phyloP scores from a whole-genome alignment of 1,140 invertebrate species.

The Heliconius himera region DNA sequence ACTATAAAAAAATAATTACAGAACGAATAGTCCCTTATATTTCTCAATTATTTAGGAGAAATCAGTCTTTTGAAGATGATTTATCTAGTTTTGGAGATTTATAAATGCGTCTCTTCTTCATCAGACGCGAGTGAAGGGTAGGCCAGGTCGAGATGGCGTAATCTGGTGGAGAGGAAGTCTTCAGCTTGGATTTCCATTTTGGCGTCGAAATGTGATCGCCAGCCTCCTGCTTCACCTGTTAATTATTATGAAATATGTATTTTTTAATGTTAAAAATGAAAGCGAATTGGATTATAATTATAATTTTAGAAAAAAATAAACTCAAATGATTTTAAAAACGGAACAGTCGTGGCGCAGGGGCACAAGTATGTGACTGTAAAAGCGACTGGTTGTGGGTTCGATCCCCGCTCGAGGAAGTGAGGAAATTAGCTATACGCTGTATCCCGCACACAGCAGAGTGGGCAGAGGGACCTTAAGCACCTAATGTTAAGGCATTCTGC shows the following conservation, averaged over 20 bases:
- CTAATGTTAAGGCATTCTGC: too few relatives aligned
- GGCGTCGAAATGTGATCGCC: slow-evolving; percentile 58
- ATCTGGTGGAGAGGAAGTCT: slow-evolving; percentile 49
- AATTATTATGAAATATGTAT: not conserved
- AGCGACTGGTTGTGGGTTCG: too few relatives aligned
- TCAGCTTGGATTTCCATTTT: slow-evolving; percentile 54
- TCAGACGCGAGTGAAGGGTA: slow-evolving; percentile 43
- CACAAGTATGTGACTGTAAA: too few relatives aligned
- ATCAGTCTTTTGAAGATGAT: slow-evolving; percentile 32
- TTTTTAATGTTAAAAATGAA: not conserved
- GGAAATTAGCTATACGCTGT: too few relatives aligned
- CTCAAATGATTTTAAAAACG: too few relatives aligned
- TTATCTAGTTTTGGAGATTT: slow-evolving; percentile 6
- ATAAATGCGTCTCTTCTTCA: slow-evolving; percentile 27
- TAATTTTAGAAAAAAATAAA: too few relatives aligned
- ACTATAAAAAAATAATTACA: not conserved
- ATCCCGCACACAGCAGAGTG: too few relatives aligned
- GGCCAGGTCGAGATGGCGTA: slow-evolving; percentile 45
- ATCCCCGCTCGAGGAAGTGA: too few relatives aligned
- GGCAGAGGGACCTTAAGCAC: too few relatives aligned
- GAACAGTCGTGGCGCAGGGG: too few relatives aligned
- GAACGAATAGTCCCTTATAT: not conserved
- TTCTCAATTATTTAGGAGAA: slow-evolving; percentile 3
- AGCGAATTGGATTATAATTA: too few relatives aligned
- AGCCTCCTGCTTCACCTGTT: slow-evolving; percentile 66